phyloP scores from a whole-genome alignment of 1,140 invertebrate genomes.

The Nomia melanderi region DNA sequence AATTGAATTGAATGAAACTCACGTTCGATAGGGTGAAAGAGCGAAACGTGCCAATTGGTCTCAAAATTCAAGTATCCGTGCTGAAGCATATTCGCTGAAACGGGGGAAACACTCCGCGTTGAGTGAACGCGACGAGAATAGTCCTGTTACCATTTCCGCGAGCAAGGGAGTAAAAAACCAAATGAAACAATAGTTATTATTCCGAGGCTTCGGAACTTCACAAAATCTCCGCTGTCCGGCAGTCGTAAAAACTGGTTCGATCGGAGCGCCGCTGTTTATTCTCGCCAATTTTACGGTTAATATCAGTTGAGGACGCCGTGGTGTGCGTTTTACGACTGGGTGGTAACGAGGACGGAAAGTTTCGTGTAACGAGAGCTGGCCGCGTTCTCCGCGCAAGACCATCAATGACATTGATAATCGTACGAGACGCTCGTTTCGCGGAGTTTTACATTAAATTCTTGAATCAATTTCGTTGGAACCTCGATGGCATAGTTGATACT shows the following conservation, averaged over 20 bases:
- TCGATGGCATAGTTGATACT: neutral
- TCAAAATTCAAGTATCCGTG: no score
- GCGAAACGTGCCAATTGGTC: no score
- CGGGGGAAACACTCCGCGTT: no score
- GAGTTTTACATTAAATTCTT: neutral
- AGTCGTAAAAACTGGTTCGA: slow-evolving; percentile 4
- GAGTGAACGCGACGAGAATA: no score
- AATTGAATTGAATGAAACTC: no score
- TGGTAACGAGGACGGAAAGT: neutral
- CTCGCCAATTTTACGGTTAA: neutral
- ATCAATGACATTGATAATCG: slow-evolving; percentile 15
- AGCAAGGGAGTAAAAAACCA: neutral
- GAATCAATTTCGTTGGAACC: neutral
- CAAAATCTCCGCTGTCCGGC: neutral
- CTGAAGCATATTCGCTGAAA: no score
- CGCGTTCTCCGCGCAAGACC: neutral
- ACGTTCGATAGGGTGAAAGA: no score
- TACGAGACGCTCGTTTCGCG: neutral
- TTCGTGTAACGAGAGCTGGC: neutral
- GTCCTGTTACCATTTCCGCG: no score
- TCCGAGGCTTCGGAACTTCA: neutral
- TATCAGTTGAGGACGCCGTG: neutral
- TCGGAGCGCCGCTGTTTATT: neutral
- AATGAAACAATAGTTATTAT: slow-evolving; percentile 3
- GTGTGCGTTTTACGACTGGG: neutral